Evolutionary conservation across 2,113 vertebrate genomes (phyloP).

Genomic region (Perca flavescens): DNA sequence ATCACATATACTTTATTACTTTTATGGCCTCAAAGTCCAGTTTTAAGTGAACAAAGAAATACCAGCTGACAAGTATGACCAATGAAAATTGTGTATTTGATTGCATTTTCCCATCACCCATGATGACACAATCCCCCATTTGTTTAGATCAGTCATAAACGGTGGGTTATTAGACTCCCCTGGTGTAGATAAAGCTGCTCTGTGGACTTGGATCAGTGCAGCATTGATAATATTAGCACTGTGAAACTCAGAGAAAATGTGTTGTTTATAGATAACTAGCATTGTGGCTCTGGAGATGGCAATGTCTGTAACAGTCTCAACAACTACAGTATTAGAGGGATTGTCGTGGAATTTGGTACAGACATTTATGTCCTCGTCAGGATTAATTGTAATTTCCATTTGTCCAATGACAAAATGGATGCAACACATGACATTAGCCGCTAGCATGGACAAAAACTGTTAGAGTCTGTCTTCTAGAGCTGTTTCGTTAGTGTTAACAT

Average conservation of each 20-base stretch:
- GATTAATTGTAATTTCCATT: background rate
- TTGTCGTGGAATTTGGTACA: background rate
- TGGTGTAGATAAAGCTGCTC: constrained; percentile 32
- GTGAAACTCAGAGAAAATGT: background rate
- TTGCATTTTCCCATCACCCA: background rate
- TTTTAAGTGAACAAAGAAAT: background rate
- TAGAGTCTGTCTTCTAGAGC: background rate
- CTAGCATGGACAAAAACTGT: background rate
- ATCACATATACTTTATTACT: background rate
- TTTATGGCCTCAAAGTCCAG: constrained; percentile 3
- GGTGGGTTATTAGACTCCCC: constrained; percentile 43
- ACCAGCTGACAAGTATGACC: background rate
- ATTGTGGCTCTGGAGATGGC: background rate
- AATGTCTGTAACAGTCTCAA: background rate
- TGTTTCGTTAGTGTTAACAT: background rate
- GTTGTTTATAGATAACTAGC: background rate
- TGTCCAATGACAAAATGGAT: background rate
- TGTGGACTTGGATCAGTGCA: constrained; percentile 67
- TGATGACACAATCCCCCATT: constrained; percentile 17
- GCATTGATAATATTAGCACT: constrained; percentile 6
- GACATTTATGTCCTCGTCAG: background rate
- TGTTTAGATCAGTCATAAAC: constrained; percentile 54
- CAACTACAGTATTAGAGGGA: background rate
- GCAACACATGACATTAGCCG: background rate
- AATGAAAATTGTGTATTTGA: constrained; percentile 7